Conservation (phyloP, 2,113 vertebrate genomes). For the Lagopus leucura region DNA sequence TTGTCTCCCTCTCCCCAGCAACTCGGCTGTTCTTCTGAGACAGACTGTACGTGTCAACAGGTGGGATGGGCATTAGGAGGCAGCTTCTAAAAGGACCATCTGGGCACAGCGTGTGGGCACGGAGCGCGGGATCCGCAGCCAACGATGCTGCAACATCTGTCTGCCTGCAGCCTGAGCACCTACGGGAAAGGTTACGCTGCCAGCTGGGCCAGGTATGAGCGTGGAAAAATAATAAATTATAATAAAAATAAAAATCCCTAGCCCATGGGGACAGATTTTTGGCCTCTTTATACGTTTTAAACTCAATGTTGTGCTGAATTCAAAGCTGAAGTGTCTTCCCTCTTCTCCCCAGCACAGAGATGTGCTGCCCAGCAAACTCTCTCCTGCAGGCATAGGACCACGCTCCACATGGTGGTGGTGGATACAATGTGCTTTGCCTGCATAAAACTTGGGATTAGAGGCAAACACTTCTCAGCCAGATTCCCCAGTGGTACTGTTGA, state of each 20-base stretch:
- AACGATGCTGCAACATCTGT: slow-evolving; percentile 14
- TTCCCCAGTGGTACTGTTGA: background rate
- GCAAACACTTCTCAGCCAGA: background rate
- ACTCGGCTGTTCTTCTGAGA: background rate
- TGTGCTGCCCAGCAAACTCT: background rate
- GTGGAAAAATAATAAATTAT: background rate
- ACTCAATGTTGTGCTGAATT: background rate
- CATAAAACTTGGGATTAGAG: background rate
- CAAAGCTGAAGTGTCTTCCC: background rate
- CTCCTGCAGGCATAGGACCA: background rate
- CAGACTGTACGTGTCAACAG: slow-evolving; percentile 13
- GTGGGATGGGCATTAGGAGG: background rate
- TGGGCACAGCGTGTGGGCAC: background rate
- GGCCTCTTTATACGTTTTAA: background rate
- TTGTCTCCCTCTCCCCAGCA: background rate
- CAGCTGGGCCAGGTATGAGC: background rate
- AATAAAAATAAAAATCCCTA: background rate
- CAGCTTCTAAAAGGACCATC: slow-evolving; percentile 36
- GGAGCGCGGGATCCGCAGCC: background rate
- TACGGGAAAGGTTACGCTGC: slow-evolving; percentile 6
- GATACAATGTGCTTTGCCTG: background rate
- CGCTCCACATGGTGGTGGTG: background rate
- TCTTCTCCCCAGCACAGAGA: accelerated
- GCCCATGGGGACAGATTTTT: background rate
- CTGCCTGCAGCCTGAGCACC: slow-evolving; percentile 49